Base-by-base conservation (phyloP, 2,888 invertebrate genomes). In the Netelia melanura region DNA sequence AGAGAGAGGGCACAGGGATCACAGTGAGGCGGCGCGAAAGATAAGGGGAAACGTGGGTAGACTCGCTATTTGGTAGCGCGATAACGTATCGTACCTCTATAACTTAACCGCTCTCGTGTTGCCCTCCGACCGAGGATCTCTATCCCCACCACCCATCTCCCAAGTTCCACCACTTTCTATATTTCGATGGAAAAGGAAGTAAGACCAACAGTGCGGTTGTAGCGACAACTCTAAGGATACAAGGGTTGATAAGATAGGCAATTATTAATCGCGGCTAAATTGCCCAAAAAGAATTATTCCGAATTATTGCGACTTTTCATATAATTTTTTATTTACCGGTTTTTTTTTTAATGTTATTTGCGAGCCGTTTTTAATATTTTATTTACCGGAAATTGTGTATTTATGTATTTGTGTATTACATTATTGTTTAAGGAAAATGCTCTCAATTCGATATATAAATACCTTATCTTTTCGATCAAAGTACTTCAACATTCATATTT, bases 41-140 rank as follows among this genome's bases (percentile, higher is more conserved):
- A 92, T 92, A 92, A 91, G 90, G 87, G 86, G 88, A 89, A 80
- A 92, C 92, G 92, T 92, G 92, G 91, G 90, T 91, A 91, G 92
- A 92, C 91, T 92, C 82, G 88, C 86, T 90, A 87, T 89, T 90
- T 87, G 81, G 78, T 85, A 84, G 83, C 76, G 74, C 88, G 92
- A 92, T 92, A 92, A 92, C 90, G 90, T 91, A 92, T 92, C 91
- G 87, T 86, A 89, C 89, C 90, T 90, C 84, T 77, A 81, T 84
- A 90, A 91, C 92, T 90, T 90, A 90, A 91, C 90, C 89, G 85
- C 86, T 86, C 88, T 85, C 88, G 88, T 81, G 86, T 83, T 86
- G 86, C 86, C 86, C 86, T 76, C 75, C 48, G 5, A 70, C 54
- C 68, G 48, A 54, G 62, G 71, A 80, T 21, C 74, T 71, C 52